Conservation (phyloP, 2,797 vertebrate species). For the Megaceryle alcyon region DNA sequence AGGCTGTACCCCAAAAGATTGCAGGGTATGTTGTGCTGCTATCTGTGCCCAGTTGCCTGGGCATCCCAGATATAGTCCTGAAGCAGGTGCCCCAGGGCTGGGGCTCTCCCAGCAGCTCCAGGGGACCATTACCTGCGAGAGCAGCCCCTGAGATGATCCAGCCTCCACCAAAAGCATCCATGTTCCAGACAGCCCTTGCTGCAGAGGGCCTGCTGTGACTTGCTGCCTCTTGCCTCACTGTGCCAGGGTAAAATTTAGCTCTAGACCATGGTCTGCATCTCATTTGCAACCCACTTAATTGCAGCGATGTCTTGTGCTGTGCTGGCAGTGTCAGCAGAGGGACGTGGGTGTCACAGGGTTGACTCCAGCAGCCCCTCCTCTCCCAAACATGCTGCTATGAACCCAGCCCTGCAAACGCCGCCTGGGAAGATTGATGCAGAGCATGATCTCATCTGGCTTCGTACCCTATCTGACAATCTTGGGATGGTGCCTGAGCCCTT, state of each 20-base stretch:
- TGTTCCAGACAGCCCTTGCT: neutral
- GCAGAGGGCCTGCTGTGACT: neutral
- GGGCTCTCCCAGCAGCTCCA: neutral
- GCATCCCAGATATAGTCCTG: neutral
- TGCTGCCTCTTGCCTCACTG: neutral
- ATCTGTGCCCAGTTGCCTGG: neutral
- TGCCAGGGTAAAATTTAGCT: neutral
- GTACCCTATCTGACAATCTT: neutral
- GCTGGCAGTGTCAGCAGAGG: neutral
- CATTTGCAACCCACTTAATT: neutral
- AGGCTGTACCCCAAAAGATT: neutral
- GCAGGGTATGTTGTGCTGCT: neutral
- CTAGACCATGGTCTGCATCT: neutral
- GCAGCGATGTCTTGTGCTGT: accelerated
- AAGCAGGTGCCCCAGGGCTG: too few relatives aligned
- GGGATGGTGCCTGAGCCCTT: neutral
- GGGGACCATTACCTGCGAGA: accelerated
- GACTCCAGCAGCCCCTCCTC: neutral
- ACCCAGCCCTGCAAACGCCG: neutral
- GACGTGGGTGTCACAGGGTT: neutral
- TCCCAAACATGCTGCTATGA: neutral
- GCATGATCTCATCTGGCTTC: neutral
- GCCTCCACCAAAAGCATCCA: accelerated
- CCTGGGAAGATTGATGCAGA: neutral
- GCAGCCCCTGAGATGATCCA: neutral